These are phyloP conservation scores for Metacarcinus magister DNA, from an alignment of 2,888 invertebrate genomes.

Conservation along the genomic window DNA sequence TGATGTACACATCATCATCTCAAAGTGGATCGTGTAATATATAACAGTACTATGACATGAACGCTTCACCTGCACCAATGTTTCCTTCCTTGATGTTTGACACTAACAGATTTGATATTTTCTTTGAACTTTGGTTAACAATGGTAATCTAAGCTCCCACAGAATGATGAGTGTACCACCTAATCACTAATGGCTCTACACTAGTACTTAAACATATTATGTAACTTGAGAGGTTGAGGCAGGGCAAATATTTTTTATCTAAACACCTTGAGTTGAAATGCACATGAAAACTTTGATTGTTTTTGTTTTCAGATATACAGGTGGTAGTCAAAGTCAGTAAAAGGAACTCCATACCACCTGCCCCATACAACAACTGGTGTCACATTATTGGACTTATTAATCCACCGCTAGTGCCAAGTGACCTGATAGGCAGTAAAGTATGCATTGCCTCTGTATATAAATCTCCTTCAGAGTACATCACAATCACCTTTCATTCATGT, in stretches of 20 bases:
- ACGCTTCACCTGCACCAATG: not conserved
- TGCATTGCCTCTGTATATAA: not conserved
- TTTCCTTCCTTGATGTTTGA: not conserved
- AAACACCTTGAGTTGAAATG: not conserved
- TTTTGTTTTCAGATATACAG: constrained; percentile 11
- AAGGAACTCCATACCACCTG: not conserved
- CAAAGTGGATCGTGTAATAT: not conserved
- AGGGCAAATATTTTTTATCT: not conserved
- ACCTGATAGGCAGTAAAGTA: not conserved
- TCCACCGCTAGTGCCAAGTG: constrained; percentile 6
- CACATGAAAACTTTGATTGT: not conserved
- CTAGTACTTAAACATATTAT: not conserved
- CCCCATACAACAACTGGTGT: constrained; percentile 17
- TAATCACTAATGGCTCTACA: not conserved
- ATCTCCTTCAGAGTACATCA: not conserved
- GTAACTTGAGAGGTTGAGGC: not conserved
- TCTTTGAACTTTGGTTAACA: not conserved
- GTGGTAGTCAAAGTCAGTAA: not conserved
- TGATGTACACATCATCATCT: not conserved
- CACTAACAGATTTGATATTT: not conserved
- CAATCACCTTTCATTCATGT: not conserved
- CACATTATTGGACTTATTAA: not conserved
- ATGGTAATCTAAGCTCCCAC: not conserved
- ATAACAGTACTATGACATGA: not conserved
- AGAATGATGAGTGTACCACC: not conserved